phyloP scores from a whole-genome alignment of 1,140 invertebrate genomes.

The Aphaenogaster floridana region DNA sequence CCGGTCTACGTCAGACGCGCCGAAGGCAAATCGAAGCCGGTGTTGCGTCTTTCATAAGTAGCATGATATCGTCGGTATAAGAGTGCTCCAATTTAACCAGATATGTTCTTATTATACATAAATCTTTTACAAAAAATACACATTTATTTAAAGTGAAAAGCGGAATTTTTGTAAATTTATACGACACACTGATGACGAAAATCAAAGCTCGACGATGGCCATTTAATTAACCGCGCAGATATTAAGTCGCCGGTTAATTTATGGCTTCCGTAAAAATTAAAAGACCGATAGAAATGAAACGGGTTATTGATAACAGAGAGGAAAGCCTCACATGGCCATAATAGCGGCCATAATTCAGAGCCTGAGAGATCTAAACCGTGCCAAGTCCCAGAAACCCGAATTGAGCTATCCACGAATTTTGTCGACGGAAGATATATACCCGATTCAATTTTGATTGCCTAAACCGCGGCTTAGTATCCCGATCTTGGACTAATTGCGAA shows the following conservation, averaged over 20 bases:
- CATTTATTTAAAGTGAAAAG: background rate
- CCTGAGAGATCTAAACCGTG: slow-evolving; percentile 1
- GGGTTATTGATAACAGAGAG: slow-evolving; percentile 41
- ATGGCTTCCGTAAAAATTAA: slow-evolving; percentile 7
- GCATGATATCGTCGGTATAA: background rate
- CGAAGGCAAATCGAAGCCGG: slow-evolving; percentile 66
- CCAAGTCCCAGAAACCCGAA: background rate
- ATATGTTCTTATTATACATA: slow-evolving; percentile 15
- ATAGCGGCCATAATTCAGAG: slow-evolving; percentile 24
- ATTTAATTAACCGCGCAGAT: slow-evolving; percentile 2
- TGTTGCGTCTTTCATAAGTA: slow-evolving; percentile 64
- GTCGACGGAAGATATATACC: background rate
- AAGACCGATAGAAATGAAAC: slow-evolving; percentile 62
- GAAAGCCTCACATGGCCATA: background rate
- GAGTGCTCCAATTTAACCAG: background rate
- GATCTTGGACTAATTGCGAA: slow-evolving; percentile 39
- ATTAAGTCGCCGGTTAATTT: slow-evolving; percentile 5
- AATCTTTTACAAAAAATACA: background rate
- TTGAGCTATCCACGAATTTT: slow-evolving; percentile 25
- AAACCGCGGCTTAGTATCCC: background rate
- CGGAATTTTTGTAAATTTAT: slow-evolving; percentile 14
- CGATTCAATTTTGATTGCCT: slow-evolving; percentile 21
- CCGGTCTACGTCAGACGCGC: slow-evolving; percentile 73
- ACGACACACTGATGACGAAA: background rate
- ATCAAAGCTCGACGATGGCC: background rate